Percentiles rank a stretch among this genome's conserved stretches.
Evolutionary conservation across 2,113 vertebrate species (phyloP).

Genomic region (Fregetta grallaria): DNA sequence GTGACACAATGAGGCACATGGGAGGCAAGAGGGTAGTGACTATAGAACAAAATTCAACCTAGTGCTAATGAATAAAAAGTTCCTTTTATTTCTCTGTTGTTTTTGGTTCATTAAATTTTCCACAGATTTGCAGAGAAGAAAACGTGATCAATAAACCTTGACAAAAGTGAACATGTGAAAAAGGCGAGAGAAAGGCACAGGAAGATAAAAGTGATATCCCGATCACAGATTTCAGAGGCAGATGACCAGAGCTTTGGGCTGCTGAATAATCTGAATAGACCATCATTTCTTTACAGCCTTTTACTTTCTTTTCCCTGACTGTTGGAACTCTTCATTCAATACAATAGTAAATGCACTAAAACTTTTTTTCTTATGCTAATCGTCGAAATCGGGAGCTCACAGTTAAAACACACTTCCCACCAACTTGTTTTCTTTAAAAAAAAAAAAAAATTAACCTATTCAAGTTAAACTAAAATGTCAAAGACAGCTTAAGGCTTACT

Average conservation of each 20-base stretch:
- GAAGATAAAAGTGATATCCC: slow-evolving; percentile 93
- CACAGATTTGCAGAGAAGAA: slow-evolving; percentile 85
- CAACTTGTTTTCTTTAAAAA: slow-evolving; percentile 65
- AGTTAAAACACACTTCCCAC: slow-evolving; percentile 84
- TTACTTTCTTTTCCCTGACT: slow-evolving; percentile 86
- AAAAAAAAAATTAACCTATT: slow-evolving; percentile 62
- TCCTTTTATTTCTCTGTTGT: slow-evolving; percentile 76
- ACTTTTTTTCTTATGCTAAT: slow-evolving; percentile 99
- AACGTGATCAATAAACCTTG: slow-evolving; percentile 86
- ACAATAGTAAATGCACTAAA: slow-evolving; percentile 97
- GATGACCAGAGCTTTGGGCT: slow-evolving; percentile 80
- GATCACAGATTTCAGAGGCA: slow-evolving; percentile 84
- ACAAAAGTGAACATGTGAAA: slow-evolving; percentile 83
- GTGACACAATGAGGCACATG: slow-evolving; percentile 22
- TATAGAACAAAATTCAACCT: slow-evolving; percentile 60
- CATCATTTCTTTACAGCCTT: slow-evolving; percentile 86
- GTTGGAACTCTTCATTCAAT: slow-evolving; percentile 90
- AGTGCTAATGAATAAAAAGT: slow-evolving; percentile 78
- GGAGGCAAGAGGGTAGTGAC: slow-evolving; percentile 14
- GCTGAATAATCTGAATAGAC: slow-evolving; percentile 90
- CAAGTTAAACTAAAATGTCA: slow-evolving; percentile 73
- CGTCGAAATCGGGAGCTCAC: slow-evolving; percentile 77
- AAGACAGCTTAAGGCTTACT: slow-evolving; percentile 63
- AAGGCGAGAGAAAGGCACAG: slow-evolving; percentile 77
- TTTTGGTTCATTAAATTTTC: slow-evolving; percentile 93